phyloP scores from a whole-genome alignment of 2,797 vertebrate genomes.

The Epinephelus awoara region DNA sequence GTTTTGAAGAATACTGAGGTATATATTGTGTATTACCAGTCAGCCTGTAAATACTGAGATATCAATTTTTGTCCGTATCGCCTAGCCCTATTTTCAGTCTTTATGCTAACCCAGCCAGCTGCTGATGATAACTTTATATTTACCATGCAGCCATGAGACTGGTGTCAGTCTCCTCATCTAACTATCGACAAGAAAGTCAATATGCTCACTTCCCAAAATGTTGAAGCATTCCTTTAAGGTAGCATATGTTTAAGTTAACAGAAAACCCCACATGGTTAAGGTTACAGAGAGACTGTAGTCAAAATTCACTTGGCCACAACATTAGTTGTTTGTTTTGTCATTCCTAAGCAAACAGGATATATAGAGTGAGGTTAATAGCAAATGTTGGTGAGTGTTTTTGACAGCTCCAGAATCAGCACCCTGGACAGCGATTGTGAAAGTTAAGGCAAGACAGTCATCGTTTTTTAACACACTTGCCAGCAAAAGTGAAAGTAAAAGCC shows the following conservation, averaged over 20 bases:
- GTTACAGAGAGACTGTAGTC: neutral
- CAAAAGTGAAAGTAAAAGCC: too few species aligned
- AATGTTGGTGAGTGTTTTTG: neutral
- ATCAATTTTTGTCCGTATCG: too few species aligned
- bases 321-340: neutral
- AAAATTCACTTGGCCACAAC: neutral
- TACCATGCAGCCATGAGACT: neutral
- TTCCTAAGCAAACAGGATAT: neutral
- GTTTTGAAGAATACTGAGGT: too few species aligned
- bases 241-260: neutral
- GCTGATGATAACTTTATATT: neutral
- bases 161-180: neutral
- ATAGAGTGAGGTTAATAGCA: neutral
- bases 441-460: too few species aligned
- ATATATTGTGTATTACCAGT: too few species aligned
- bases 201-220: neutral
- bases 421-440: conserved; percentile 22
- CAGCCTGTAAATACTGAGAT: too few species aligned
- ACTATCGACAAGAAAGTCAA: neutral
- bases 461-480: too few species aligned
- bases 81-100: neutral
- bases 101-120: neutral
- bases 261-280: neutral
- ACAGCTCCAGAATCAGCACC: conserved; percentile 22
- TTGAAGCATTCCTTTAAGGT: conserved; percentile 5